phyloP scores from a whole-genome alignment of 37 sponge, comb jelly and placozoan species.

The Ephydatia muelleri region DNA sequence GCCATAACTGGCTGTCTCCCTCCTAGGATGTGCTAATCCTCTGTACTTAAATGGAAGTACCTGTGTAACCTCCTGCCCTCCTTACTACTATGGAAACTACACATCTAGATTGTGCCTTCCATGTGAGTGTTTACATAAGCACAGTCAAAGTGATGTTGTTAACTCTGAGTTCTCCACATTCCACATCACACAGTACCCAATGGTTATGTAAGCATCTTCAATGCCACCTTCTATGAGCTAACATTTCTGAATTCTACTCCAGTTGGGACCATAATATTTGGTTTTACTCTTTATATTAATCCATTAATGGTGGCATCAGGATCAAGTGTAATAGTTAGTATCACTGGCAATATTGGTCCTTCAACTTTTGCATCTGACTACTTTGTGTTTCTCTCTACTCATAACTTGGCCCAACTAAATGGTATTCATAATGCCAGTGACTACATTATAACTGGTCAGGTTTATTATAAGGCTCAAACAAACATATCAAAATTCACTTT shows the following conservation, averaged over 20 bases:
- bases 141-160: not conserved
- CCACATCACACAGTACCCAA: not conserved
- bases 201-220: not conserved
- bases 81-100: conserved; percentile 32
- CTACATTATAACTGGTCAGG: not conserved
- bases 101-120: conserved; percentile 4
- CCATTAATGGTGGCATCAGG: not conserved
- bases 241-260: not conserved
- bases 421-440: not conserved
- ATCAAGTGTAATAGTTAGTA: not conserved
- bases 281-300: not conserved
- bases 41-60: conserved; percentile 8
- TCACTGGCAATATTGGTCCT: not conserved
- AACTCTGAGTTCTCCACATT: not conserved
- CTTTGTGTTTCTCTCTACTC: not conserved
- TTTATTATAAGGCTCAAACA: not conserved
- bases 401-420: not conserved
- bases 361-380: not conserved
- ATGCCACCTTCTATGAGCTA: not conserved
- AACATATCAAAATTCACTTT: not conserved
- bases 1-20: not conserved
- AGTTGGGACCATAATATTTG: not conserved
- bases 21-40: not conserved
- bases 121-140: conserved; percentile 6
- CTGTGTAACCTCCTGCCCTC: conserved; percentile 23